Evolutionary conservation across 2,797 vertebrate genomes (phyloP).

Genomic region (Stomatorhinus walkeri): DNA sequence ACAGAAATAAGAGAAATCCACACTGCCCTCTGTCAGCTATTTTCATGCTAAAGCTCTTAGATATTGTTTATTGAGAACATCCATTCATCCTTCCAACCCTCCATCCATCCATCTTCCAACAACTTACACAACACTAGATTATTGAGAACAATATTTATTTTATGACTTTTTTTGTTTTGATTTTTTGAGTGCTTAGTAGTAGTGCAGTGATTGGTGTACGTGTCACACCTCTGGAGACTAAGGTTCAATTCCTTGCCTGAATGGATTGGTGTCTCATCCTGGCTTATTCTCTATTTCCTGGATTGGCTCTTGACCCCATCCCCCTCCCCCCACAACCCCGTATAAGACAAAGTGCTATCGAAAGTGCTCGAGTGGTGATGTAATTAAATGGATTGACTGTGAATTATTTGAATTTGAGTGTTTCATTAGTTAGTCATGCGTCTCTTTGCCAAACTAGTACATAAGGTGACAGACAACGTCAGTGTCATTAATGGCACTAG

Average conservation of each 20-base stretch:
- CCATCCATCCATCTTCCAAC: background rate
- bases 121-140: background rate
- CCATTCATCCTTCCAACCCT: background rate
- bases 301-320: background rate
- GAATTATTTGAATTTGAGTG: background rate
- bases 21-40: background rate
- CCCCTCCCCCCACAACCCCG: background rate
- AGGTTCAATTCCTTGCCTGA: background rate
- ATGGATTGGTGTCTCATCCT: background rate
- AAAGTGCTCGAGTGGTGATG: background rate
- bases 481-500: background rate
- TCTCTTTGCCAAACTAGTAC: background rate
- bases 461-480: background rate
- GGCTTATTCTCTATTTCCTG: background rate
- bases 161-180: background rate
- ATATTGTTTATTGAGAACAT: background rate
- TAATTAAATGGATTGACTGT: background rate
- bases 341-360: background rate
- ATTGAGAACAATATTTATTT: background rate
- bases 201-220: background rate
- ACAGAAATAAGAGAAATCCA: background rate
- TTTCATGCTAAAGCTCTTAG: background rate
- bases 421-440: background rate
- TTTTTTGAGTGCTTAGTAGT: background rate
- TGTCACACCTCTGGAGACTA: background rate